phyloP scores from a whole-genome alignment of 53 echinoderm and acorn worm genomes.

The Stichopus horrens region DNA sequence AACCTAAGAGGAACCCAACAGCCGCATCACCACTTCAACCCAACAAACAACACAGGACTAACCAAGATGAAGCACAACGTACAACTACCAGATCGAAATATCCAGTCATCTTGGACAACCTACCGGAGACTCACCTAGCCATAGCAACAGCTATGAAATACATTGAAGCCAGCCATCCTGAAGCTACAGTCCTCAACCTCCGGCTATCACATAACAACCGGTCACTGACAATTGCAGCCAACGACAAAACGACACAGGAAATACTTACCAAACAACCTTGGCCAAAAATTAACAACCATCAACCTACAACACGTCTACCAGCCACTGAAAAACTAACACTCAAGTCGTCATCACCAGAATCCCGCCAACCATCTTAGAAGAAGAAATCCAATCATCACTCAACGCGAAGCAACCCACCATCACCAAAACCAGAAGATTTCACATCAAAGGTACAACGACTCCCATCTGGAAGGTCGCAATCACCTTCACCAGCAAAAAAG shows the following conservation, averaged over 20 bases:
- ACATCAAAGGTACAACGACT: not conserved
- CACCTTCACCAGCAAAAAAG: not conserved
- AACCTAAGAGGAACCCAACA: no score
- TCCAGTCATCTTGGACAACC: no score
- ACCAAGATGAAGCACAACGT: no score
- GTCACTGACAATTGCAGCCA: not conserved
- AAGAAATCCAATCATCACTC: not conserved
- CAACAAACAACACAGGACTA: no score
- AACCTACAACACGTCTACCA: not conserved
- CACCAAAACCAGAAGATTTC: not conserved
- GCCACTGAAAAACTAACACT: not conserved
- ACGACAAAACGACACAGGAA: not conserved
- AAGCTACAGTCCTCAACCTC: not conserved
- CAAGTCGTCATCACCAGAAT: slow-evolving; percentile 19
- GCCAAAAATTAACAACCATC: not conserved
- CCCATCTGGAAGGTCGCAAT: slow-evolving; percentile 32
- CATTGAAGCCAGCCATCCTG: not conserved
- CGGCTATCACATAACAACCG: not conserved
- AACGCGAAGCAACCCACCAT: not conserved
- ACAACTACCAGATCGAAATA: no score
- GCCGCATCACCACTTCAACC: no score
- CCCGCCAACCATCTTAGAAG: not conserved
- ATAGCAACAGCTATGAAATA: no score
- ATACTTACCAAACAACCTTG: not conserved
- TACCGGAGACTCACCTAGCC: no score